Base-by-base conservation (phyloP, 2,888 invertebrate species). In the Xestia ashworthii region DNA sequence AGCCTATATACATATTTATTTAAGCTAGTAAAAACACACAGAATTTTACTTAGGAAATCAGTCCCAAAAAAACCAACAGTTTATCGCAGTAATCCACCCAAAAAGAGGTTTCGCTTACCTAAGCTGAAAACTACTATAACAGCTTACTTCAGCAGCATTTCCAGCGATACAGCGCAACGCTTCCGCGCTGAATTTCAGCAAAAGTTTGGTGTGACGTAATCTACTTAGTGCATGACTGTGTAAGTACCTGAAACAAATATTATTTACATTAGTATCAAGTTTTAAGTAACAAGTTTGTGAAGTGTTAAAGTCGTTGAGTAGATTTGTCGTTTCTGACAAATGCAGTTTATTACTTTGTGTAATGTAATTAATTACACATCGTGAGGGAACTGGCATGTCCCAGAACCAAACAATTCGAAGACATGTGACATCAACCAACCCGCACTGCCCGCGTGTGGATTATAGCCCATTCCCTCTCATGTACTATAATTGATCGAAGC, bases 201-300 rank as follows among this genome's bases (percentile, higher is more conserved):
- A 32, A 76, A 85, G 74, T 81, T 74, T 50, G n/a, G 19, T 72
- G 68, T 71, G 71, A 77, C 76, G 64, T 74, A 66, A 83, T 74
- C 68, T 55, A 32, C 48, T 74, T 22, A 38, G 58, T 32, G 65
- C 73, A 71, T 64, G 12, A 60, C 74, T 64, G 32, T 38, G 44
- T 55, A 78, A 48, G 41, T 84, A 84, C 83, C 83, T 84, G 83
- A 55, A 84, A 84, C 74, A 85, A 85, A 67, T 64, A 70, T 53
- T 64, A 80, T 68, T 79, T 32, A 71, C 50, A 62, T 81, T 55
- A 81, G 69, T 76, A 62, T n/a, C 3, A 74, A 67, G 64, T 68
- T 68, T 64, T 80, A 22, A 64, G 55, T 50, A 53, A 73, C 14
- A 71, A 70, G 55, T 70, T 48, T n/a, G 0, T 22, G 44, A 62